Evolutionary conservation across 2,113 vertebrate species (phyloP).

Genomic region (Nerophis lumbriciformis): DNA sequence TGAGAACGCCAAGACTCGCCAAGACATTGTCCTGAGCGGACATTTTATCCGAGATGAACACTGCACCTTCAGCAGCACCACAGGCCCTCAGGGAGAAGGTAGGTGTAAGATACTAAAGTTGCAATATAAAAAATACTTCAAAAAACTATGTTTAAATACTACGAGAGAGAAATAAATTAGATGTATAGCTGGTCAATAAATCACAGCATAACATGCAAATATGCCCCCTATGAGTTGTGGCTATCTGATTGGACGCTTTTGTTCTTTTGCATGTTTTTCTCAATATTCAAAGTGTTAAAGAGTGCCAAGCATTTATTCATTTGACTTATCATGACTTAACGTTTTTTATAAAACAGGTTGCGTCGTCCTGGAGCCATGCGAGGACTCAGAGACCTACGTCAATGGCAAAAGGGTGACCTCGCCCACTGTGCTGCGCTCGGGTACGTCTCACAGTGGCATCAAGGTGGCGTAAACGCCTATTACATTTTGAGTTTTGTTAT

Average conservation of each 20-base stretch:
- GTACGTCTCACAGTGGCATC: constrained; percentile 50
- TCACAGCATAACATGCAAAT: too few species aligned
- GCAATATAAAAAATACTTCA: not conserved
- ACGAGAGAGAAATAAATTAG: too few species aligned
- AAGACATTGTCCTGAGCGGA: constrained; percentile 94
- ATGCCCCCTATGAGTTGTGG: too few species aligned
- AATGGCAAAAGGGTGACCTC: constrained; percentile 92
- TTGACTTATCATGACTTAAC: not conserved
- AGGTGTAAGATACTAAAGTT: constrained; percentile 1
- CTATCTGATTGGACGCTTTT: too few species aligned
- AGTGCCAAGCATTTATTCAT: not conserved
- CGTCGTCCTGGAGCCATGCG: constrained; percentile 89
- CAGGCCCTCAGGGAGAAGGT: constrained; percentile 81
- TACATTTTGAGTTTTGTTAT: too few species aligned
- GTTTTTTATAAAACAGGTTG: constrained; percentile 43
- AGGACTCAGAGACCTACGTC: constrained; percentile 89
- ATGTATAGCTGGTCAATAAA: too few species aligned
- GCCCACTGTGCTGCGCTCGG: constrained; percentile 85
- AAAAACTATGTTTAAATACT: not conserved
- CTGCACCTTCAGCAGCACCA: constrained; percentile 90
- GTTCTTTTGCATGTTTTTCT: too few species aligned
- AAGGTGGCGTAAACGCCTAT: too few species aligned
- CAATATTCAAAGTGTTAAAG: not conserved
- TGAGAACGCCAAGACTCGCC: constrained; percentile 86
- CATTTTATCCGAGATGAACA: constrained; percentile 97